Base-by-base conservation (phyloP, 2,888 invertebrate species). In the Caenorhabditis panamensis region DNA sequence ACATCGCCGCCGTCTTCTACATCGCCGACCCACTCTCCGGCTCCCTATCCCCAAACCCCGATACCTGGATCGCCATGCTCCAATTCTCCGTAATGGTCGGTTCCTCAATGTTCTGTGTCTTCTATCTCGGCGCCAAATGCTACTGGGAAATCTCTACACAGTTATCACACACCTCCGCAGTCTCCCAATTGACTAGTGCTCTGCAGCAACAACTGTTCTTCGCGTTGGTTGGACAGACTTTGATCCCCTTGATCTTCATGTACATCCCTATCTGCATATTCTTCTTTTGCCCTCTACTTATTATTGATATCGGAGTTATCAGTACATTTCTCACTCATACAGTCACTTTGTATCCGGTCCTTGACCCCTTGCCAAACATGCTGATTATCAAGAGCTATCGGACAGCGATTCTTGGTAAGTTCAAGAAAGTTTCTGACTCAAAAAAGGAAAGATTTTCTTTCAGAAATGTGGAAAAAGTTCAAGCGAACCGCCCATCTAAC, bases 351-450 rank as follows among this genome's bases (percentile, higher is more conserved):
- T 76, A 67, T n/a, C 75, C 75, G 0, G 75, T 51, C 6, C 9
- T 76, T 20, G 67, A 76, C 31, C 75, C 75, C 0, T 22, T 76
- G 2, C 75, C 75, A 0, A 76, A 66, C 22, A 76, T 76, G 66
- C 51, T 76, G 11, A 76, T 76, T 18, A 62, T 76, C 41, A 66
- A 61, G 47, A 44, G n/a, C 36, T 76, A 76, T 37, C 66, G 75
- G 9, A 61, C 61, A 5, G 56, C 67, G n/a, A 76, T 76, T 1
- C 31, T 47, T n/a, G 56, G 72, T 73, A 11, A 54, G 58, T 59
- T 16, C 22, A n/a, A 2, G 11, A 22, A 6, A 24, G 26, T n/a
- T 11, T n/a, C 5, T 13, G n/a, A 1, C 13, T 26, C 56, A 31
- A 56, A 28, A 56, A 56, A 16, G 28, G 28, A 8, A 1, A 0